Base-by-base conservation (phyloP, 2,888 invertebrate species). In the Mechanitis messenoides region DNA sequence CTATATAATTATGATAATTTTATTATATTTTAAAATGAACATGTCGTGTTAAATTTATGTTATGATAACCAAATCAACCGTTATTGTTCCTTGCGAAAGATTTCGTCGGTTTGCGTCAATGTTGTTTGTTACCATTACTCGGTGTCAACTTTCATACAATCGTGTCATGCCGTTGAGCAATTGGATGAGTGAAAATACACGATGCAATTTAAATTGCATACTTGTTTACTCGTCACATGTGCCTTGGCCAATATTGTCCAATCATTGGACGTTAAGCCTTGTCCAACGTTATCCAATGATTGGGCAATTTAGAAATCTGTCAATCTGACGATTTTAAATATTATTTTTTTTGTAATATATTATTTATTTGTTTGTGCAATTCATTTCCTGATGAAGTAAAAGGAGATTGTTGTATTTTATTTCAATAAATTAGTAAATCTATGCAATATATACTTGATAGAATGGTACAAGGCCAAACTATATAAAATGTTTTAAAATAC, bases 81-180 rank as follows among this genome's bases (percentile, higher is more conserved):
- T 20, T 20, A 20, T 20, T 20, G 38, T 9, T 42, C 28, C 20
- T 60, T 63, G 46, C 63, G 57, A 59, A 63, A 60, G 42, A 45
- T 55, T 55, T 38, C 55, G 53, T 53, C 28, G 45, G 46, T 33
- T 35, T 33, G 45, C 58, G 33, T 28, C 35, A 45, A 33, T 53
- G 35, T 5, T 55, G 60, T 63, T 63, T 63, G 60, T 63, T 60
- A 58, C 60, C 55, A 60, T 55, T 56, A 56, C 56, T 58, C 42
- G 58, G 63, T 63, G 58, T 63, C 60, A 53, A 53, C 53, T 63
- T 63, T 55, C 63, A 55, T 63, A 53, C 60, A 60, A 57, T 60
- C 57, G 59, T 45, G 55, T 62, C 63, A 35, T 57, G 58, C 58
- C 58, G 58, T 60, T 58, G 57, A 55, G 54, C 59, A 56, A 63